Percentiles rank a stretch among this genome's conserved stretches.
phyloP scores from a whole-genome alignment of 2,113 vertebrate genomes.

The Paradoxurus hermaphroditus region DNA sequence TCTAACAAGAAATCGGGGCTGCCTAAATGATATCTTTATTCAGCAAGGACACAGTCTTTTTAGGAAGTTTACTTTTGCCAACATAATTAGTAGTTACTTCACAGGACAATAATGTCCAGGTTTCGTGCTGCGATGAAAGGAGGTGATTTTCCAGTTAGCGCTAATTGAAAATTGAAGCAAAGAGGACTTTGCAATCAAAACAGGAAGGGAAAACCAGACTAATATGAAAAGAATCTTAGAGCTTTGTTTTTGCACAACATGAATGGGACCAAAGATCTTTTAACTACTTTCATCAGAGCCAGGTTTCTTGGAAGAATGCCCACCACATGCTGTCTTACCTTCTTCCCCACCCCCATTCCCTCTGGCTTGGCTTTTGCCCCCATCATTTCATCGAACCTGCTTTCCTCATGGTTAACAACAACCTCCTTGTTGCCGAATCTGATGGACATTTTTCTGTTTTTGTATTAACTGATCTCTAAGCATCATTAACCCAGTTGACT shows the following conservation, averaged over 20 bases:
- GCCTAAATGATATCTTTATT: neutral
- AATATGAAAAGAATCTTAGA: slow-evolving; percentile 35
- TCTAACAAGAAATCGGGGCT: slow-evolving; percentile 30
- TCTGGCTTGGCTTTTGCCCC: neutral
- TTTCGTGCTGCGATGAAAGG: slow-evolving; percentile 65
- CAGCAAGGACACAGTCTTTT: neutral
- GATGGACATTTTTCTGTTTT: neutral
- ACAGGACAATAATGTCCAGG: slow-evolving; percentile 6
- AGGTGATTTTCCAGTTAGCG: slow-evolving; percentile 53
- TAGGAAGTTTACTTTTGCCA: slow-evolving; percentile 50
- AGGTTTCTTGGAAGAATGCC: slow-evolving; percentile 21
- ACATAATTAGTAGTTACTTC: slow-evolving; percentile 14
- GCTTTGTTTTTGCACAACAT: slow-evolving; percentile 59
- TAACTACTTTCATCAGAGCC: slow-evolving; percentile 38
- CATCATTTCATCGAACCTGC: neutral
- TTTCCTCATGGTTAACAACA: neutral
- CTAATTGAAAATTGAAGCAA: slow-evolving; percentile 63
- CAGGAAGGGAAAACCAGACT: slow-evolving; percentile 65
- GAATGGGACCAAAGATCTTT: slow-evolving; percentile 22
- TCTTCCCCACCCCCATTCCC: neutral
- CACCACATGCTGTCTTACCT: neutral
- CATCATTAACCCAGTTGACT: neutral
- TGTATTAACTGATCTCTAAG: slow-evolving; percentile 21
- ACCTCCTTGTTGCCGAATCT: neutral
- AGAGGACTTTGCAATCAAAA: slow-evolving; percentile 64